Conservation (phyloP, 2,797 vertebrate genomes). For the Nannoperca obscura region DNA sequence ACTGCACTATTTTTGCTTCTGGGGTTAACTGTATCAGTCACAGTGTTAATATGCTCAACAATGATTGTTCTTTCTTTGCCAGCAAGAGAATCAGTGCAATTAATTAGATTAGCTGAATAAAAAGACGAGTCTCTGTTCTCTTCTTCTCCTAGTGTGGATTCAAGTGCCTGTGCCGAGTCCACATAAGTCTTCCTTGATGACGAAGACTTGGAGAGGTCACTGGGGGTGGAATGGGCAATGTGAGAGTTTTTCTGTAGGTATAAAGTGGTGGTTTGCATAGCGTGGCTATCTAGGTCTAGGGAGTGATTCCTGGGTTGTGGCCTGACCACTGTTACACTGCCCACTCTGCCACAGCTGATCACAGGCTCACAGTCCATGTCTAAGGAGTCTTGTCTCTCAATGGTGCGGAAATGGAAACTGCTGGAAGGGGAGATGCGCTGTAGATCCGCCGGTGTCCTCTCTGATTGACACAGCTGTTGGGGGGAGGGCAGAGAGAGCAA, state of each 20-base stretch:
- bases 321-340: constrained; percentile 78
- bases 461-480: constrained; percentile 77
- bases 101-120: not conserved
- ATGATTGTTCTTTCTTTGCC: constrained; percentile 21
- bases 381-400: constrained; percentile 84
- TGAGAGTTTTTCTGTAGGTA: constrained; percentile 22
- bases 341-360: constrained; percentile 51
- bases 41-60: constrained; percentile 2
- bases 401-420: constrained; percentile 82
- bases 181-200: constrained; percentile 6
- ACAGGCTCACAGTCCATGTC: constrained; percentile 66
- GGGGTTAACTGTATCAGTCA: constrained; percentile 11
- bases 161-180: constrained; percentile 29
- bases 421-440: constrained; percentile 43
- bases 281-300: constrained; percentile 38
- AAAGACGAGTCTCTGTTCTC: not conserved
- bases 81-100: not conserved
- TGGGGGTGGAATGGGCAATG: constrained; percentile 44
- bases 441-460: constrained; percentile 65
- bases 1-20: constrained; percentile 13
- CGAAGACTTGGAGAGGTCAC: constrained; percentile 36
- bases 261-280: constrained; percentile 12
- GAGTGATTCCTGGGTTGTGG: constrained; percentile 78
- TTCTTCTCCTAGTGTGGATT: constrained; percentile 11
- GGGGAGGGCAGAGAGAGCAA: constrained; percentile 6